Conservation (phyloP, 2,797 vertebrate genomes). For the Halcyon leucocephala region DNA sequence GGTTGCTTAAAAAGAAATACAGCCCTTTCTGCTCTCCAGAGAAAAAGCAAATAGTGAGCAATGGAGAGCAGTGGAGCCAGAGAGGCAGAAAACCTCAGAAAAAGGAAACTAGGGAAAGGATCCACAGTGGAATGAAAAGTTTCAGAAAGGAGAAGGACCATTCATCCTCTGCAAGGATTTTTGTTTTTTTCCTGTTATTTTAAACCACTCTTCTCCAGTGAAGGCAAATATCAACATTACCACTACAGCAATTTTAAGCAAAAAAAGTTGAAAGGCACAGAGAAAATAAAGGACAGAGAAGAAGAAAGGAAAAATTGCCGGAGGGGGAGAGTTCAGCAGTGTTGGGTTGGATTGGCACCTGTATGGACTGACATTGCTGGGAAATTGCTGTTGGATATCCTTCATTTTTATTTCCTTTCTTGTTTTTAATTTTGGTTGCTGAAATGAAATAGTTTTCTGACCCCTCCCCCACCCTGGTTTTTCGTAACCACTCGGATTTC, state of each 20-base stretch:
- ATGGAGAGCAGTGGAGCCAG: conserved; percentile 69
- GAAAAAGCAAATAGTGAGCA: conserved; percentile 26
- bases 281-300: conserved; percentile 42
- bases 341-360: conserved; percentile 80
- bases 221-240: conserved; percentile 50
- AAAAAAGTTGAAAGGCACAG: conserved; percentile 74
- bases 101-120: conserved; percentile 67
- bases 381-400: conserved; percentile 89
- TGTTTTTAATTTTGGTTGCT: conserved; percentile 52
- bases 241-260: conserved; percentile 62
- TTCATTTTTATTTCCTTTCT: neutral
- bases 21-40: conserved; percentile 23
- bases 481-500: conserved; percentile 74
- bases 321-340: conserved; percentile 49
- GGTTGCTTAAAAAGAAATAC: conserved; percentile 55
- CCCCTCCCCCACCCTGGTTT: conserved; percentile 21
- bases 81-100: conserved; percentile 66
- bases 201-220: conserved; percentile 19
- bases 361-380: conserved; percentile 81
- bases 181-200: conserved; percentile 7
- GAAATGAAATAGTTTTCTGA: conserved; percentile 66
- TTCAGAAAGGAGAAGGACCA: conserved; percentile 70
- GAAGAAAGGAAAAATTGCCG: conserved; percentile 47
- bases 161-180: conserved; percentile 37
- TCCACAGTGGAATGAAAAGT: conserved; percentile 79